Evolutionary conservation across 2,888 invertebrate species (phyloP), one percentile per base, ranked within the genome.

Genomic region (Synergus gifuensis): DNA sequence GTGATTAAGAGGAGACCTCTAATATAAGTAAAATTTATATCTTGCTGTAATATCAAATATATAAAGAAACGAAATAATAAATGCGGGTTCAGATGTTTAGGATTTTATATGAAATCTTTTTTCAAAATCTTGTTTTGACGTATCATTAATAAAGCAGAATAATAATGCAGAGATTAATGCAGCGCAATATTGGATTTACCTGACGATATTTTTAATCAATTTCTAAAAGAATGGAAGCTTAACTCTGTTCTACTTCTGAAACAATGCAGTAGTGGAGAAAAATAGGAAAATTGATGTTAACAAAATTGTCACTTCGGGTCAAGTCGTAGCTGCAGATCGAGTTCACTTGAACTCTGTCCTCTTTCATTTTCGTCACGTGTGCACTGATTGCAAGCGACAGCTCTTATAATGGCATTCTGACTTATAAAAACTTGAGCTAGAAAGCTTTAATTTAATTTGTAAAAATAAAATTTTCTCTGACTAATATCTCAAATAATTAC

Each of bases 361-460:
- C 44, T 18, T 69, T 28, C 28, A 40, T 8, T 69, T 69, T 69
- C 18, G 28, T 46, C 69, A 69, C 69, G 12, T 69, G 28, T 69
- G 46, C 28, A 18, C 8, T 14, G 49, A 69, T 46, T 22, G 28
- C 22, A 69, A 69, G 69, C 69, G 28, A 66, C n/a, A 42, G n/a
- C 40, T 66, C n/a, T 46, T 46, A n/a, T n/a, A 28, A 49, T 12
- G 22, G 22, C 5, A 18, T 42, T 66, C n/a, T 42, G 11, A 7
- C 42, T 66, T 42, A 18, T n/a, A 28, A 69, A 22, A 69, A 69
- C 22, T 28, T 28, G 42, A 66, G 66, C n/a, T 42, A n/a, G 4
- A 67, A 67, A 67, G 22, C 67, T 42, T 44, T 44, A 44, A 67
- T 60, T 28, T 12, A 12, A 2, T 60, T 22, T 22, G 5, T 11